A percentile compares a stretch with the other conserved stretches of the same genome.
Evolutionary conservation across 2,888 invertebrate species (phyloP).

Genomic region (Oxyteleia sp.): DNA sequence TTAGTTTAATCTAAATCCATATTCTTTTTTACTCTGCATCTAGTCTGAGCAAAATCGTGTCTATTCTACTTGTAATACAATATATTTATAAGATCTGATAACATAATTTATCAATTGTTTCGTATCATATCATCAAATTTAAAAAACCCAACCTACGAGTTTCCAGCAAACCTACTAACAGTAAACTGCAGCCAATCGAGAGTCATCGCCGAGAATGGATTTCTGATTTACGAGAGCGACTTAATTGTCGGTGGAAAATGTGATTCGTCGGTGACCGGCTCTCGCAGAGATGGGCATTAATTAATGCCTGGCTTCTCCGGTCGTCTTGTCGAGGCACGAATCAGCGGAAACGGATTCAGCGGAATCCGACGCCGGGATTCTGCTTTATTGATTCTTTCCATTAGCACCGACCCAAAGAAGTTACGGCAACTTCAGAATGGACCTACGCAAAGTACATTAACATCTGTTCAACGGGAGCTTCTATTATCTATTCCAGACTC

Average conservation of each 20-base stretch:
- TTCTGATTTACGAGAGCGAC: slow-evolving; percentile 34
- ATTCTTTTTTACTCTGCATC: too few species aligned
- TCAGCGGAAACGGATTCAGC: slow-evolving; percentile 60
- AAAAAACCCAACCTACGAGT: too few species aligned
- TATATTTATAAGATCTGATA: too few species aligned
- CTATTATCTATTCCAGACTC: slow-evolving; percentile 25
- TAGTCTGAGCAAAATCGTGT: too few species aligned
- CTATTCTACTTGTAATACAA: too few species aligned
- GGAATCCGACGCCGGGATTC: slow-evolving; percentile 70
- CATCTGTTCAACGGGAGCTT: slow-evolving; percentile 26
- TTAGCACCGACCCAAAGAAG: slow-evolving; percentile 65
- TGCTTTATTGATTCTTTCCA: slow-evolving; percentile 75
- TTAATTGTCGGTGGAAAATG: slow-evolving; percentile 60
- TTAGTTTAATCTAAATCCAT: too few species aligned
- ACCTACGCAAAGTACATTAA: slow-evolving; percentile 62
- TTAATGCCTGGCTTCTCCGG: slow-evolving; percentile 58
- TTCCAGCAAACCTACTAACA: too few species aligned
- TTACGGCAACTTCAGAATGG: slow-evolving; percentile 62
- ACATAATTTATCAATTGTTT: too few species aligned
- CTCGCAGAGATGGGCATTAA: slow-evolving; percentile 57
- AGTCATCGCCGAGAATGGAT: too few species aligned
- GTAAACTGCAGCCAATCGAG: too few species aligned
- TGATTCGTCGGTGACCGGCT: slow-evolving; percentile 39
- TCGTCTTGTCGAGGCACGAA: slow-evolving; percentile 54
- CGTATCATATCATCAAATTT: too few species aligned